Evolutionary conservation across 2,797 vertebrate genomes (phyloP).

Genomic region (Glossophaga mutica): DNA sequence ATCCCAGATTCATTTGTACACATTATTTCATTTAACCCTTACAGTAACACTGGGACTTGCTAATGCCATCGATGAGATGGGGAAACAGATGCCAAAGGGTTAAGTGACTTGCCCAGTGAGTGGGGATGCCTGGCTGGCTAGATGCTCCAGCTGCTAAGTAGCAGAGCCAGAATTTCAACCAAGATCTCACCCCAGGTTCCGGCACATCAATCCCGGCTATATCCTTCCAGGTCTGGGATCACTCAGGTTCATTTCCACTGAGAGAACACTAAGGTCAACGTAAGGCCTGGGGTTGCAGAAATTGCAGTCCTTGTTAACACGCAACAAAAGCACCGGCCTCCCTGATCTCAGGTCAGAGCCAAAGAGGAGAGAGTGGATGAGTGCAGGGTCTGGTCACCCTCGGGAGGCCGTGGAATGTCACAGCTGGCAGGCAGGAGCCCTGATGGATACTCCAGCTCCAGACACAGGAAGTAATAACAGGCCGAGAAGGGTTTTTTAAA

Average conservation of each 20-base stretch:
- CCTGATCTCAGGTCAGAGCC: background rate
- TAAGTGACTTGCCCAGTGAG: background rate
- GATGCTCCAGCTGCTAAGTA: background rate
- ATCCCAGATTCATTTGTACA: background rate
- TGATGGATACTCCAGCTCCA: background rate
- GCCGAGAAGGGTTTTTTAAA: background rate
- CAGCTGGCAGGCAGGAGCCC: background rate
- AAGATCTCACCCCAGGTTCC: background rate
- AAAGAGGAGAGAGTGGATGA: background rate
- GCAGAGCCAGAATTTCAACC: background rate
- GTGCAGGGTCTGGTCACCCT: background rate
- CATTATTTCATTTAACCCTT: background rate
- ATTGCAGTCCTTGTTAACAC: background rate
- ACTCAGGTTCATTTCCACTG: background rate
- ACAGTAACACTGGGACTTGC: background rate
- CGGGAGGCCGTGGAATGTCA: background rate
- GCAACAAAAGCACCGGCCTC: background rate
- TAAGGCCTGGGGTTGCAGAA: background rate
- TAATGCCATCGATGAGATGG: background rate
- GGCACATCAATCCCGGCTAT: background rate
- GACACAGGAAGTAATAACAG: background rate
- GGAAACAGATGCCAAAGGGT: background rate
- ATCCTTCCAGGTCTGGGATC: background rate
- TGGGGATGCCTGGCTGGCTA: background rate
- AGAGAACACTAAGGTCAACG: background rate